Percentiles rank a stretch among this genome's conserved stretches.
These are phyloP conservation scores for Cryptotermes secundus DNA, from an alignment of 1,140 invertebrate genomes.

Conservation along the genomic window DNA sequence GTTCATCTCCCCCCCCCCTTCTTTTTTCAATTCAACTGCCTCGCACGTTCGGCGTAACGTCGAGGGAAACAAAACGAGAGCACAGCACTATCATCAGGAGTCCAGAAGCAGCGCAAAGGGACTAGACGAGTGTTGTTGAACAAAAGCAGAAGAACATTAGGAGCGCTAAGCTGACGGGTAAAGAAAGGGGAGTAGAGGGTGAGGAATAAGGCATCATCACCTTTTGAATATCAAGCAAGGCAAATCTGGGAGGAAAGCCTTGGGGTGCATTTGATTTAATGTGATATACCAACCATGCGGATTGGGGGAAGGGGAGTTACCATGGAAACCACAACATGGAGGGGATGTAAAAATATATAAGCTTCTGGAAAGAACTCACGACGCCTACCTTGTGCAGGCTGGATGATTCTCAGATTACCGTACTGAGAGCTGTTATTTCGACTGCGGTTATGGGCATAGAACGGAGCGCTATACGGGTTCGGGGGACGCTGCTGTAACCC, in stretches of 20 bases:
- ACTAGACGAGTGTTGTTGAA: not conserved
- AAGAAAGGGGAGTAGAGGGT: not conserved
- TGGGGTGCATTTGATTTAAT: constrained; percentile 32
- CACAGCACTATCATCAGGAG: not conserved
- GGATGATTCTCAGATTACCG: no score
- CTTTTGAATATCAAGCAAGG: constrained; percentile 34
- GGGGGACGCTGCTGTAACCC: no score
- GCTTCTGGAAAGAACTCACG: no score
- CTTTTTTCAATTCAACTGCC: not conserved
- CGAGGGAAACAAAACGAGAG: not conserved
- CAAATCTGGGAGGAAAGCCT: constrained; percentile 28
- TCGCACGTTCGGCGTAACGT: not conserved
- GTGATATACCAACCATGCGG: constrained; percentile 5
- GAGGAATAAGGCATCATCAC: constrained; percentile 30
- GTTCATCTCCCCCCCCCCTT: no score
- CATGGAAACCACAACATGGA: not conserved
- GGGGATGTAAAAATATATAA: not conserved
- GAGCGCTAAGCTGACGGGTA: not conserved
- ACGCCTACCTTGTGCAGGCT: no score
- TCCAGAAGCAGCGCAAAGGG: not conserved
- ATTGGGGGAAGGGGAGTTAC: not conserved
- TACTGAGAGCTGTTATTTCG: no score
- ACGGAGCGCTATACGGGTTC: no score
- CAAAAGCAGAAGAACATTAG: not conserved
- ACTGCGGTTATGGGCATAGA: no score